These are phyloP conservation scores for Hartigia nigra DNA, from an alignment of 2,888 invertebrate genomes.

Conservation along the genomic window DNA sequence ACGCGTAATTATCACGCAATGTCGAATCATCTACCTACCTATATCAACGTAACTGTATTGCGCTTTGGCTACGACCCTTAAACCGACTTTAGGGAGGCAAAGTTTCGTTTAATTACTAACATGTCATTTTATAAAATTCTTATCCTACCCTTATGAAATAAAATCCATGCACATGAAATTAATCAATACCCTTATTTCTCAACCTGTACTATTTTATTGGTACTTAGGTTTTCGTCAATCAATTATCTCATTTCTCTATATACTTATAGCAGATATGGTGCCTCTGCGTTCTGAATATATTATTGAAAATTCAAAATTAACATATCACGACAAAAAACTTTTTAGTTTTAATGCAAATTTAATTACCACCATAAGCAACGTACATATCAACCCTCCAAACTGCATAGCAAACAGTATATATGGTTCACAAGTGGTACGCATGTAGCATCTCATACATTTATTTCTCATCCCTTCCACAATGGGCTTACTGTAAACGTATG, in stretches of 20 bases:
- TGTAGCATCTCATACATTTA: not conserved
- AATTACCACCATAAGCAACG: not conserved
- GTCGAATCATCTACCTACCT: not conserved
- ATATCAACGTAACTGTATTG: not conserved
- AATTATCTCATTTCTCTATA: not conserved
- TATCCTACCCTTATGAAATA: not conserved
- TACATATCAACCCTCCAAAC: not conserved
- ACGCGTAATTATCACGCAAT: not conserved
- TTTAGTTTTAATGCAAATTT: not conserved
- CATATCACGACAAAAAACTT: not conserved
- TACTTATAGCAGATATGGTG: not conserved
- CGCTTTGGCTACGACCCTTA: not conserved
- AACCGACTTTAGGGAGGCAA: not conserved
- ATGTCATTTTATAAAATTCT: not conserved
- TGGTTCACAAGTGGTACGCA: not conserved
- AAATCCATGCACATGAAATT: not conserved
- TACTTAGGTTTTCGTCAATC: not conserved
- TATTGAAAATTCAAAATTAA: not conserved
- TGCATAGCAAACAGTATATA: not conserved
- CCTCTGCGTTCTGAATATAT: not conserved
- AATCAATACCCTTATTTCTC: not conserved
- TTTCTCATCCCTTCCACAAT: not conserved
- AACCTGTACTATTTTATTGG: not conserved
- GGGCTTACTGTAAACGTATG: not conserved
- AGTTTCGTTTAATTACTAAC: not conserved